Base-by-base conservation (phyloP, 1,140 invertebrate genomes). In the Saccostrea glomerata region DNA sequence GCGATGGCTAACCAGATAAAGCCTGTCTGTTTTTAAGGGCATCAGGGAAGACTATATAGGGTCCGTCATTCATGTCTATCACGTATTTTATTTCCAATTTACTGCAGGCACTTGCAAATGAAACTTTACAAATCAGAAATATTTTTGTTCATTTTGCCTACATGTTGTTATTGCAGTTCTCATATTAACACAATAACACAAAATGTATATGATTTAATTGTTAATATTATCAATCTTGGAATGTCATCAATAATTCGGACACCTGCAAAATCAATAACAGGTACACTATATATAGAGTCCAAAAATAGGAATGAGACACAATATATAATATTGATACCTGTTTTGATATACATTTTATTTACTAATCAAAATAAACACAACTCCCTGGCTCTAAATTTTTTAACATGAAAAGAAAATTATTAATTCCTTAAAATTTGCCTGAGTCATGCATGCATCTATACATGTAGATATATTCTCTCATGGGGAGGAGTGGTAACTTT, bases 1-100 rank as follows among this genome's bases (percentile, higher is more conserved):
- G 70, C 30, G 70, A 77, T 77, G 70, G 70, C 70, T 77, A 77
- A 25, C 25, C 70, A 25, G 70, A 77, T 77, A 77, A 77, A 36
- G 25, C 23, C 9, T 15, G 25, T 13, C 70, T 36, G 70, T 30
- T 77, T 77, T 77, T 11, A 77, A 36, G 30, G 30, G 70, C 70
- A 77, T 30, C 17, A 12, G n/a, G 1, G 30, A 77, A 66, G 70
- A 77, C 30, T 77, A 30, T 77, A 40, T 30, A 30, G 25, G 25
- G 25, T 30, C 70, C 13, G 6, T 77, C 25, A 77, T 13, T 36
- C 70, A 77, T 77, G 25, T 15, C 70, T 25, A 73, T 23, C 23
- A 36, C 13, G 25, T 77, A 15, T 73, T 77, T 77, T 17, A 13
- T 77, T 77, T 36, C 11, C 70, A 30, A 30, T 77, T 77, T 15